These are phyloP conservation scores for Drosophila mercatorum DNA, from an alignment of 2,888 invertebrate genomes.

Conservation along the genomic window DNA sequence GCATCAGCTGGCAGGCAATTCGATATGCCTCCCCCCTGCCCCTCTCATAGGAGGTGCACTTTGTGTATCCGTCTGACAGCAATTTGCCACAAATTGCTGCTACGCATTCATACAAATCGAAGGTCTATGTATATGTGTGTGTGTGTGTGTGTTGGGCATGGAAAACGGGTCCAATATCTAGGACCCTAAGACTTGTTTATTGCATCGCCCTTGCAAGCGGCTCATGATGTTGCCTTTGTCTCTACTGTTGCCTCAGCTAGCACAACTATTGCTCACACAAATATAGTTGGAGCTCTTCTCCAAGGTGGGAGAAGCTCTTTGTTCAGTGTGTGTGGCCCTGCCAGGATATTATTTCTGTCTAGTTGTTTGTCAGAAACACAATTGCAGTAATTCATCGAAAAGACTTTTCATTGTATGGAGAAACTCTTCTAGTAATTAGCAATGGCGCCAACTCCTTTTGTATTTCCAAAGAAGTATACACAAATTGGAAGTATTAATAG, in stretches of 20 bases:
- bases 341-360: constrained; percentile 17
- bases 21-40: constrained; percentile 10
- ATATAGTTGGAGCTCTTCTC: constrained; percentile 18
- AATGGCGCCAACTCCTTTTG: background rate
- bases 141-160: constrained; percentile 18
- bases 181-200: constrained; percentile 76
- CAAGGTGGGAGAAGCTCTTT: background rate
- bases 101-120: constrained; percentile 74
- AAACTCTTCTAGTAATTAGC: no score
- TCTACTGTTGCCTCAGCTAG: background rate
- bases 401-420: background rate
- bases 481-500: no score
- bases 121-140: constrained; percentile 28
- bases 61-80: constrained; percentile 53
- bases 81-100: constrained; percentile 77
- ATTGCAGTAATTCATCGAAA: constrained; percentile 26
- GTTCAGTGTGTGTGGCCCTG: constrained; percentile 15
- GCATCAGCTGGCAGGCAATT: constrained; percentile 64
- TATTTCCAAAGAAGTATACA: background rate
- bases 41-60: constrained; percentile 31
- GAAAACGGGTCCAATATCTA: constrained; percentile 64
- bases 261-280: constrained; percentile 4
- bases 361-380: constrained; percentile 42
- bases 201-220: constrained; percentile 43
- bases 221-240: constrained; percentile 21